phyloP scores from a whole-genome alignment of 2,888 invertebrate species.

The Meandrusa payeni region DNA sequence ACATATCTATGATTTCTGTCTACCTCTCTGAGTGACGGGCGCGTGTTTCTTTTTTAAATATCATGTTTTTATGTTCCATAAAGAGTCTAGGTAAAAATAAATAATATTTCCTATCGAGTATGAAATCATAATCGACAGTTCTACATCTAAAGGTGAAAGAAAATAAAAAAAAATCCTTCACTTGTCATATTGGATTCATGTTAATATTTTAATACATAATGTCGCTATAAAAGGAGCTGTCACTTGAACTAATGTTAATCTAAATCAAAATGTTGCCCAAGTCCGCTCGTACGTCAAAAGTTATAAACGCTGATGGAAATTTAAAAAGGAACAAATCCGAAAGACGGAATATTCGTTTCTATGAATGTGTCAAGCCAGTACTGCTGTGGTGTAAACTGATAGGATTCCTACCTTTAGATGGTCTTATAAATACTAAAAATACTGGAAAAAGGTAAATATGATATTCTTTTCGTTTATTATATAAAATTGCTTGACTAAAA shows the following conservation, averaged over 20 bases:
- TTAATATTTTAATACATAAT: not conserved
- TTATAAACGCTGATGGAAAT: not conserved
- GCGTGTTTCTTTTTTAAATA: too few relatives aligned
- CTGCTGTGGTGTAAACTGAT: slow-evolving; percentile 17
- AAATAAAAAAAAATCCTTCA: slow-evolving; percentile 4
- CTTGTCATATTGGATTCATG: not conserved
- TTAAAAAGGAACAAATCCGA: not conserved
- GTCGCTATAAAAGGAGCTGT: too few relatives aligned
- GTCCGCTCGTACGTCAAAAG: not conserved
- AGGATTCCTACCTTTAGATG: slow-evolving; percentile 10
- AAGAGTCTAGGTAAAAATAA: too few relatives aligned
- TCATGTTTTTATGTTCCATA: too few relatives aligned
- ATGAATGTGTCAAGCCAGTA: slow-evolving; percentile 19
- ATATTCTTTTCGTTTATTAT: not conserved
- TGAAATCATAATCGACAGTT: too few relatives aligned
- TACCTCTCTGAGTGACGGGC: too few relatives aligned
- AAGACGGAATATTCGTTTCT: slow-evolving; percentile 1
- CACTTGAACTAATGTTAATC: too few relatives aligned
- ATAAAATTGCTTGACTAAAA: too few relatives aligned
- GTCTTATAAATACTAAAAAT: slow-evolving; percentile 3
- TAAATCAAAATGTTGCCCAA: too few relatives aligned
- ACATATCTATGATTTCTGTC: too few relatives aligned
- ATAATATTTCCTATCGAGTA: too few relatives aligned
- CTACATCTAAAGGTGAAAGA: too few relatives aligned
- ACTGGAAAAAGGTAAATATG: slow-evolving; percentile 5